Evolutionary conservation across 2,797 vertebrate genomes (phyloP).

Genomic region (Phrynocephalus forsythii): DNA sequence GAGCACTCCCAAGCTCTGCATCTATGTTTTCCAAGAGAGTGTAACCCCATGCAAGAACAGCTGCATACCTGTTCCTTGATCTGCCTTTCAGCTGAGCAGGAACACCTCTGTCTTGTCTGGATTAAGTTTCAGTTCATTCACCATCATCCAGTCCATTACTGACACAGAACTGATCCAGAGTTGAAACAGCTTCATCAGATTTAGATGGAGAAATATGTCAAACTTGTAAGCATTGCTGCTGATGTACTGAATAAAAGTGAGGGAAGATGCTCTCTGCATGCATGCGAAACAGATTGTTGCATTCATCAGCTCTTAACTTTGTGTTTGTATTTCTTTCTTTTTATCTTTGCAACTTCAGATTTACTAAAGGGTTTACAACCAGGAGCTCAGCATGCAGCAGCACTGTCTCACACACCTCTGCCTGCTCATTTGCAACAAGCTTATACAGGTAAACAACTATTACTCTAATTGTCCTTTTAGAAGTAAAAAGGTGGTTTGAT

Average conservation of each 20-base stretch:
- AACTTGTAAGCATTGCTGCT: neutral
- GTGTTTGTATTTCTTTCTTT: neutral
- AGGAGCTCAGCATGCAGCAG: slow-evolving; percentile 88
- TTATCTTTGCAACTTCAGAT: slow-evolving; percentile 81
- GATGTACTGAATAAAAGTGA: neutral
- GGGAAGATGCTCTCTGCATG: neutral
- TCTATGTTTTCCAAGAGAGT: too few species aligned
- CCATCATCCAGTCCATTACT: too few species aligned
- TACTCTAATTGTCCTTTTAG: slow-evolving; percentile 14
- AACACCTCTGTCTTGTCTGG: too few species aligned
- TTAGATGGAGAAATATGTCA: neutral
- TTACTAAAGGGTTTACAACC: slow-evolving; percentile 98
- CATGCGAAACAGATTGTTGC: neutral
- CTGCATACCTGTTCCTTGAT: too few species aligned
- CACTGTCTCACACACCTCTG: slow-evolving; percentile 86
- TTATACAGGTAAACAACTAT: slow-evolving; percentile 82
- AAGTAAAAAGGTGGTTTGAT: slow-evolving; percentile 18
- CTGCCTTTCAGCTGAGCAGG: too few species aligned
- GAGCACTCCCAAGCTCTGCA: neutral
- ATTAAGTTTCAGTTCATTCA: too few species aligned
- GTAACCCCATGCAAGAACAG: too few species aligned
- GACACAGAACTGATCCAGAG: too few species aligned
- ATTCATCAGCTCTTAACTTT: neutral
- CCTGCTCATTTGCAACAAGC: slow-evolving; percentile 95
- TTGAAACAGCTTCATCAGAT: too few species aligned